These are phyloP conservation scores for Rhodinocichla rosea DNA, from an alignment of 2,113 vertebrate genomes.

Conservation along the genomic window DNA sequence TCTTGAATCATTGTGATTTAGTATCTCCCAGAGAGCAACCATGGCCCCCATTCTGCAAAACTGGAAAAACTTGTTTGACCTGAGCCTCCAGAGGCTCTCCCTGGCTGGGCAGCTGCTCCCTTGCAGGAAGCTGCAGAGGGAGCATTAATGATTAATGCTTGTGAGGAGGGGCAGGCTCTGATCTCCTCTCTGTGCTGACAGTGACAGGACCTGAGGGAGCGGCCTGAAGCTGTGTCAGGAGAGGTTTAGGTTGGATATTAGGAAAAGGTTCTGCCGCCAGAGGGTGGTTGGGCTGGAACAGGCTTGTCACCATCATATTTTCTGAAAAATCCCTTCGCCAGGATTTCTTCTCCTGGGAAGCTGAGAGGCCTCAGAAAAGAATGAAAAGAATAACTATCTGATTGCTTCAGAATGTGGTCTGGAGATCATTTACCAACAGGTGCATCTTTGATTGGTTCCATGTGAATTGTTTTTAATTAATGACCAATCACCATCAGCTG, in stretches of 20 bases:
- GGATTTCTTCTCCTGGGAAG: no score
- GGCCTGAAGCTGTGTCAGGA: background rate
- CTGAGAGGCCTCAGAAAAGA: no score
- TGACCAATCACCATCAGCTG: no score
- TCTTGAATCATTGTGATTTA: background rate
- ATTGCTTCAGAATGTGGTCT: no score
- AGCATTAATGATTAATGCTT: fast-evolving
- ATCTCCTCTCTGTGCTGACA: background rate
- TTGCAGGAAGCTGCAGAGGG: background rate
- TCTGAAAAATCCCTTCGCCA: no score
- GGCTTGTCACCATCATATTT: no score
- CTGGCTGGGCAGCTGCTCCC: background rate
- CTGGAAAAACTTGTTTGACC: background rate
- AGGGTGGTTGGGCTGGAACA: background rate
- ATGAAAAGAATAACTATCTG: no score
- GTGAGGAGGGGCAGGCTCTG: background rate
- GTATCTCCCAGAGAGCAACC: background rate
- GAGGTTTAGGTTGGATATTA: background rate
- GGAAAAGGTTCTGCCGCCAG: background rate
- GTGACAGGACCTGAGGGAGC: fast-evolving
- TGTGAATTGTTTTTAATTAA: no score
- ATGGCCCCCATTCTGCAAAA: background rate
- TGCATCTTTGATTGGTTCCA: no score
- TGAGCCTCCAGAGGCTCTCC: background rate
- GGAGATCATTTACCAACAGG: no score